Conservation (phyloP, 2,888 invertebrate genomes). For the Neocrepidodera transversa region DNA sequence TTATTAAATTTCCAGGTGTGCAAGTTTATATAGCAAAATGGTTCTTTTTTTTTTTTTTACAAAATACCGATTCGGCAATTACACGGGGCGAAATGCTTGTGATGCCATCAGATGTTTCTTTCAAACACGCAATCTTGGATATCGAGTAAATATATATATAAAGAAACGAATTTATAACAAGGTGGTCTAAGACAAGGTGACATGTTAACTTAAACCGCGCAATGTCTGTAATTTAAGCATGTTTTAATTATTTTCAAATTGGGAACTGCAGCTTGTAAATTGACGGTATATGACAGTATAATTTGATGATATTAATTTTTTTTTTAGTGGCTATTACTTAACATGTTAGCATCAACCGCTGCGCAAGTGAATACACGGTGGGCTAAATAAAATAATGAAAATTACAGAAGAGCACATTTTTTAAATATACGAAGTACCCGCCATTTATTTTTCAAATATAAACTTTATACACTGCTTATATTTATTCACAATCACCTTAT, state of each 20-base stretch:
- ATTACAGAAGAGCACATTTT: too few species aligned
- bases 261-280: constrained; percentile 14
- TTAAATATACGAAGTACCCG: too few species aligned
- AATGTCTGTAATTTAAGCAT: constrained; percentile 1
- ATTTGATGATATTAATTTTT: not conserved
- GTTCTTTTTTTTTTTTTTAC: constrained; percentile 10
- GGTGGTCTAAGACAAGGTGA: constrained; percentile 13
- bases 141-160: constrained; percentile 22
- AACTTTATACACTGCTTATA: too few species aligned
- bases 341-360: not conserved
- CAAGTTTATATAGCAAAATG: constrained; percentile 14
- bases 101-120: constrained; percentile 20
- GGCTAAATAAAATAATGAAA: too few species aligned
- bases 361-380: constrained; percentile 6
- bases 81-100: constrained; percentile 19
- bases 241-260: constrained; percentile 17
- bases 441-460: too few species aligned
- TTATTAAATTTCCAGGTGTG: constrained; percentile 24
- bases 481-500: too few species aligned
- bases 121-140: constrained; percentile 19
- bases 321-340: constrained; percentile 5
- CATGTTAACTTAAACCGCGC: constrained; percentile 11
- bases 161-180: constrained; percentile 15
- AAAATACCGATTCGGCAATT: constrained; percentile 22
- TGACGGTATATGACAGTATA: constrained; percentile 7